Conservation (phyloP, 2,888 invertebrate genomes). For the Neoaliturus tenellus region DNA sequence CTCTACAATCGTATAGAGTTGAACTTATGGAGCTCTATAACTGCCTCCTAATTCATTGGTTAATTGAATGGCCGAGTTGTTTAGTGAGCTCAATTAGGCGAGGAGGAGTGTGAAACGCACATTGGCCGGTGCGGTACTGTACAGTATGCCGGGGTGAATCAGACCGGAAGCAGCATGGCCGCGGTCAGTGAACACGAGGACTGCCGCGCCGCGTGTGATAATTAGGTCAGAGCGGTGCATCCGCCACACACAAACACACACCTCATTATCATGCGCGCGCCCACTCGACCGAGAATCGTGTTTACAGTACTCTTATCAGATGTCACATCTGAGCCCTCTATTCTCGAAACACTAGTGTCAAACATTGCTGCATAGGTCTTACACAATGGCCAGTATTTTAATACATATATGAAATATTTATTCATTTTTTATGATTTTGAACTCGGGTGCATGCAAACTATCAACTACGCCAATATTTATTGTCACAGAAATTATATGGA, state of each 20-base stretch:
- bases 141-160: not conserved
- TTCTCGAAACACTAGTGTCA: no score
- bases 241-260: not conserved
- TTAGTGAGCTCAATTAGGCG: not conserved
- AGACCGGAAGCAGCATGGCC: slow-evolving; percentile 21
- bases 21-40: no score
- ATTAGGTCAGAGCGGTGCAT: slow-evolving; percentile 28
- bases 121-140: not conserved
- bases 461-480: no score
- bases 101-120: not conserved
- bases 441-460: no score
- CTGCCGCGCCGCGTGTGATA: not conserved
- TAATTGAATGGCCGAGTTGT: no score
- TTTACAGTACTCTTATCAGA: slow-evolving; percentile 24
- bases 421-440: no score
- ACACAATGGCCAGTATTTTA: no score
- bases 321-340: not conserved
- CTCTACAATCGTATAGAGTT: no score
- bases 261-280: slow-evolving; percentile 8
- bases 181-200: slow-evolving; percentile 31
- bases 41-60: no score
- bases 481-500: no score
- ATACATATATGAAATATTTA: no score
- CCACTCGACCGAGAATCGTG: not conserved
- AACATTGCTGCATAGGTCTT: no score